These are phyloP conservation scores for Ormyrus pomaceus DNA, from an alignment of 2,888 invertebrate species.

Conservation along the genomic window DNA sequence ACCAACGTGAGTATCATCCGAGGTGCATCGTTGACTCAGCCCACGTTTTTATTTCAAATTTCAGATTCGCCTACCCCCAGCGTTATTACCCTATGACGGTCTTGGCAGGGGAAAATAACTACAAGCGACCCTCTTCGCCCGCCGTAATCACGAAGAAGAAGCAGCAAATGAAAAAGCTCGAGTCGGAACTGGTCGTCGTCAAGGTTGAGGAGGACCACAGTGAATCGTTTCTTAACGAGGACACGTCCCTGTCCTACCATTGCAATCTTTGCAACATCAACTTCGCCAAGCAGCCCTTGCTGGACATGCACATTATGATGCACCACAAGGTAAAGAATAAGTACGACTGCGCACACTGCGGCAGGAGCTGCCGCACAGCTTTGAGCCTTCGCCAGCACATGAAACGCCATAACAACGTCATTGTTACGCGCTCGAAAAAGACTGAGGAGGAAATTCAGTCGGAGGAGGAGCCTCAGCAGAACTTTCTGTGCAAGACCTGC, in stretches of 20 bases:
- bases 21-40: constrained; percentile 61
- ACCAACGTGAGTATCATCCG: constrained; percentile 36
- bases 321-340: constrained; percentile 67
- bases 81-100: constrained; percentile 65
- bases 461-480: constrained; percentile 33
- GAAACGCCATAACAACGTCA: constrained; percentile 66
- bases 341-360: constrained; percentile 71
- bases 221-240: constrained; percentile 60
- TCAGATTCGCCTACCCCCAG: constrained; percentile 69
- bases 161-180: constrained; percentile 47
- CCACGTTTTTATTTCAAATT: constrained; percentile 71
- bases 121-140: too few relatives aligned
- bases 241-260: constrained; percentile 66
- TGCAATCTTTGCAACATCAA: constrained; percentile 67
- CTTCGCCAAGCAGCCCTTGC: constrained; percentile 59
- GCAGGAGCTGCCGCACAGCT: constrained; percentile 65
- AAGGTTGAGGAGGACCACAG: constrained; percentile 25
- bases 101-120: not conserved
- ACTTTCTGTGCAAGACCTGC: constrained; percentile 70
- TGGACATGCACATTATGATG: constrained; percentile 65
- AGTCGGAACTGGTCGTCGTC: constrained; percentile 1
- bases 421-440: constrained; percentile 10
- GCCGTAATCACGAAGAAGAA: constrained; percentile 49
- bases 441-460: not conserved
- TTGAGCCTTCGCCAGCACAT: constrained; percentile 68